Percentiles rank a stretch among this genome's conserved stretches.
Conservation (phyloP, 2,797 vertebrate genomes). For the Eptatretus atami region DNA sequence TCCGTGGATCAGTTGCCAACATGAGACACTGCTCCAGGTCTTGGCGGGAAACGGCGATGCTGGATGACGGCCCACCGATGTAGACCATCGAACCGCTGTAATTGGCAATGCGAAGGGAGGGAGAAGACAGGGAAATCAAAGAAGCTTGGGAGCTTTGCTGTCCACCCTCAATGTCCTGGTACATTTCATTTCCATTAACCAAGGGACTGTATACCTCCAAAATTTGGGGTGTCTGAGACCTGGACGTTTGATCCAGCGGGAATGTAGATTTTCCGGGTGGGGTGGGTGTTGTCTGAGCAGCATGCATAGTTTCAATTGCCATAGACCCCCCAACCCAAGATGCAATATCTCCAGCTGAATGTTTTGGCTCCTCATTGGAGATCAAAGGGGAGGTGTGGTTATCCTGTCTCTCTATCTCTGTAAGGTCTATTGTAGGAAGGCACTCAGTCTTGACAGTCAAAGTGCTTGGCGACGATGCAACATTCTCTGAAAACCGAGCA, state of each 20-base stretch:
- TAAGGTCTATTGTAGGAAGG: no score
- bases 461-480: no score
- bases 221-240: slow-evolving; percentile 4
- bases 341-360: no score
- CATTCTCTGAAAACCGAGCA: no score
- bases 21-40: slow-evolving; percentile 4
- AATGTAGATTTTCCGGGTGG: no score
- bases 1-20: slow-evolving; percentile 1
- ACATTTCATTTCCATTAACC: background rate
- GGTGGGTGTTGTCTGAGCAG: no score
- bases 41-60: background rate
- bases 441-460: no score
- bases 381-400: no score
- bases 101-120: slow-evolving; percentile 2
- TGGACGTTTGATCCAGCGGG: background rate
- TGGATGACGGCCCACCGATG: slow-evolving; percentile 1
- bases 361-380: no score
- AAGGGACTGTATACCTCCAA: background rate
- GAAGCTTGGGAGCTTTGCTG: background rate
- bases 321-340: no score
- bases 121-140: background rate
- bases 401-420: no score
- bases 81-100: slow-evolving; percentile 5
- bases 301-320: no score
- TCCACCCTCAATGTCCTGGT: background rate